Base-by-base conservation (phyloP, 2,113 vertebrate genomes). In the Globicephala melas region DNA sequence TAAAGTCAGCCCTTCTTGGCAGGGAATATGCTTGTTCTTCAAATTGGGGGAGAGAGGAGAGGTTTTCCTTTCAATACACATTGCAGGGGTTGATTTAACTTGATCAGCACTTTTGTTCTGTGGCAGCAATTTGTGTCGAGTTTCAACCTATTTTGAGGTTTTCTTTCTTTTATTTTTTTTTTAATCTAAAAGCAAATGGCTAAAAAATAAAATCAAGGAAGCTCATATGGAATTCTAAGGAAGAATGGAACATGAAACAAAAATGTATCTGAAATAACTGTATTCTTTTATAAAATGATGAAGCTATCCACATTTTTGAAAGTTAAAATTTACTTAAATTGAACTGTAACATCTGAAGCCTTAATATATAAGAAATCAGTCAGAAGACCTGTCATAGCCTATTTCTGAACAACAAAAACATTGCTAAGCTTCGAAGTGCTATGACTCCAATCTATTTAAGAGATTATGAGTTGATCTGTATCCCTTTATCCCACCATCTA, bases 1-100 rank as follows among this genome's bases (percentile, higher is more conserved):
- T 97, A 97, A 97, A 98, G 97, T 97, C 96, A 96, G 97, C 96
- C 86, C 71, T 94, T 33, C 17, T 97, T 98, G 98, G 98, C 98
- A 98, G 90, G 26, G 7, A 96, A 98, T 98, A 93, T 96, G 91
- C 96, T 98, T 91, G 97, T 97, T 98, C 96, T 96, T 98, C 97
- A 97, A 94, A 96, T 74, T 98, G 95, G 83, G 60, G 55, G 50
- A 91, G 77, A 96, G 94, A 95, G 11, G 50, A 83, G 82, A 98
- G 97, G 18, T 67, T 96, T 94, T 87, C 63, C 89, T 97, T 97
- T 98, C 93, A 98, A 90, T 92, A 96, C 93, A 83, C 93, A 97
- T 92, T 89, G 94, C 70, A 97, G 86, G 33, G 96, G 89, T 60
- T 97, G 92, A 97, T 97, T 98, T 96, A 97, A 96, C 84, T 77